Evolutionary conservation across 2,888 invertebrate species (phyloP), one percentile per base, ranked within the genome.

Genomic region (Notocelia uddmanniana): DNA sequence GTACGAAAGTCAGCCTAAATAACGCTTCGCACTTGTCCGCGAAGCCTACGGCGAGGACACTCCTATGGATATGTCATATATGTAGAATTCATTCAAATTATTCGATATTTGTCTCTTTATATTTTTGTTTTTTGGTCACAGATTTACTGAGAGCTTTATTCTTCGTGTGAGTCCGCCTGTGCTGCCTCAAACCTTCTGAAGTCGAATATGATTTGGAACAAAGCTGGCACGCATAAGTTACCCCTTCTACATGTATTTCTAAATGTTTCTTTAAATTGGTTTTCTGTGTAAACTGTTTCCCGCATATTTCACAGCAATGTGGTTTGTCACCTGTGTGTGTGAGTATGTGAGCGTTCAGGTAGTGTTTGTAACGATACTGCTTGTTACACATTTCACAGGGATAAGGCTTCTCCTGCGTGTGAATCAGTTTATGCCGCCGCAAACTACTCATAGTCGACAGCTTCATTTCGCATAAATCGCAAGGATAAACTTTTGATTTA

Each of bases 191-290:
- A 11, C 60, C 60, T 18, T 60, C 60, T n/a, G 60, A 41, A 60
- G 60, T 60, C 10, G 60, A 60, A 23, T 60, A 60, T n/a, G 60
- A 60, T 19, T 60, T 60, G 45, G 60, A 23, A 45, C 60, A 60
- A 23, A 60, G 45, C 23, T 60, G 9, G 23, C 60, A 60, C 41
- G 60, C 41, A 26, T 45, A 60, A 37, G n/a, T 23, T n/a, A 23
- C 23, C 23, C 60, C 60, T 45, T 45, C 60, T 15, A 60, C 45
- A 5, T 60, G 60, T 45, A 60, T 60, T 60, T 60, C 10, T 15
- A 45, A 60, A 60, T 62, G 62, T n/a, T 48, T 26, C 26, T 19
- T 62, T 2, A 64, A 34, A n/a, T 64, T 52, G 9, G 9, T 21
- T 15, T 23, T 52, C 15, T 37, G 21, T n/a, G 52, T 9, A n/a